Base-by-base conservation (phyloP, 2,888 invertebrate genomes). In the Terebella lapidaria region DNA sequence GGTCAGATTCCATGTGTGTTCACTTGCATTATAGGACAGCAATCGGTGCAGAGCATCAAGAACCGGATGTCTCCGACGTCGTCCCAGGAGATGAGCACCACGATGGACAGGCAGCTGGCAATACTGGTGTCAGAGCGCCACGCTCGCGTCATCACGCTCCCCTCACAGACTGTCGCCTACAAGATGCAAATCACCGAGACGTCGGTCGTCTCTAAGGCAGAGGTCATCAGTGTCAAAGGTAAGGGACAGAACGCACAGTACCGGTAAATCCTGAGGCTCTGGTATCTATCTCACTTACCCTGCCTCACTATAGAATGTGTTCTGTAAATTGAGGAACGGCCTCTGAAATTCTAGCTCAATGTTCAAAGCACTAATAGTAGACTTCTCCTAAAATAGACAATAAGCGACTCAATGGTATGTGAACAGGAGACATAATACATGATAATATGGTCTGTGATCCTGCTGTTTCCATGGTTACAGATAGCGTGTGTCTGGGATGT, bases 91-190 rank as follows among this genome's bases (percentile, higher is more conserved):
- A 79, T 77, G 72, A 20, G 58, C 28, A 87, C 87, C 73, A 27
- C 49, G 27, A 46, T n/a, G 26, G 94, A 94, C 83, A 85, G 91
- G 67, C 95, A 95, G 86, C 94, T 91, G 83, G 91, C 91, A 68
- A 92, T 94, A 57, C 87, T 96, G 71, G 90, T 91, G 66, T 94
- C 94, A 62, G 95, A 96, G 84, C 94, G 94, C 83, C 78, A 79
- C 64, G 78, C 78, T 56, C 70, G 78, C 68, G 78, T 95, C 67
- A 89, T 95, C 67, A 92, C 93, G 69, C 86, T 95, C 78, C 95
- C 95, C 67, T 93, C 94, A 72, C 95, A 95, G 83, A 92, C 91
- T 80, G 94, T 93, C 84, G 88, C 93, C 72, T 94, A 92, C 83
- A 87, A 93, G 73, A 90, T 91, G 81, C 93, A 93, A 83, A 86